Evolutionary conservation across 2,888 invertebrate species (phyloP).

Genomic region (Arrhopalites spinosus): DNA sequence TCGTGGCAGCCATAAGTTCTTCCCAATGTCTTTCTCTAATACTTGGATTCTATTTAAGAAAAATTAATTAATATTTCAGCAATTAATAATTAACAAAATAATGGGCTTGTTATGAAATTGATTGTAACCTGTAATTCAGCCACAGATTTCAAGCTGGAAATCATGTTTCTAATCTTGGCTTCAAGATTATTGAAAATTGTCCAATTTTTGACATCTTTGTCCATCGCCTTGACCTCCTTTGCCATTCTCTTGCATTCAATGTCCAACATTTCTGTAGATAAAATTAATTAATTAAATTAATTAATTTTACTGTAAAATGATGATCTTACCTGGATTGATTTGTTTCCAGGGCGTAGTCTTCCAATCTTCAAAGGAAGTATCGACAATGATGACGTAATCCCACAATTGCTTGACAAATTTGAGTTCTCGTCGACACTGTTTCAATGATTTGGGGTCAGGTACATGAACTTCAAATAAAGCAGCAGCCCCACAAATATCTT

Average conservation of each 20-base stretch:
- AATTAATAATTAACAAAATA: too few relatives aligned
- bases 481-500: constrained; percentile 83
- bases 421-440: constrained; percentile 88
- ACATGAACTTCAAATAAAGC: constrained; percentile 92
- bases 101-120: too few relatives aligned
- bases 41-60: constrained; percentile 73
- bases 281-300: constrained; percentile 85
- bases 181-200: constrained; percentile 87
- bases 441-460: constrained; percentile 90
- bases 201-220: constrained; percentile 96
- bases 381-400: constrained; percentile 91
- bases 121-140: constrained; percentile 76
- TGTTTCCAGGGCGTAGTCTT: constrained; percentile 96
- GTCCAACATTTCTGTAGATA: constrained; percentile 67
- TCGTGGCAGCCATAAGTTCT: constrained; percentile 93
- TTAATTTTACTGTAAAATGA: too few relatives aligned
- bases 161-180: constrained; percentile 92
- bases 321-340: constrained; percentile 97
- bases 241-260: constrained; percentile 98
- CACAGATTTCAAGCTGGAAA: constrained; percentile 91
- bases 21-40: constrained; percentile 96
- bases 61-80: too few relatives aligned
- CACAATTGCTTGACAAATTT: constrained; percentile 79
- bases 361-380: constrained; percentile 89
- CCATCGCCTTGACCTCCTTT: constrained; percentile 86